A percentile compares a stretch with the other conserved stretches of the same genome.
Evolutionary conservation across 2,113 vertebrate species (phyloP).

Genomic region (Pseudopipra pipra): DNA sequence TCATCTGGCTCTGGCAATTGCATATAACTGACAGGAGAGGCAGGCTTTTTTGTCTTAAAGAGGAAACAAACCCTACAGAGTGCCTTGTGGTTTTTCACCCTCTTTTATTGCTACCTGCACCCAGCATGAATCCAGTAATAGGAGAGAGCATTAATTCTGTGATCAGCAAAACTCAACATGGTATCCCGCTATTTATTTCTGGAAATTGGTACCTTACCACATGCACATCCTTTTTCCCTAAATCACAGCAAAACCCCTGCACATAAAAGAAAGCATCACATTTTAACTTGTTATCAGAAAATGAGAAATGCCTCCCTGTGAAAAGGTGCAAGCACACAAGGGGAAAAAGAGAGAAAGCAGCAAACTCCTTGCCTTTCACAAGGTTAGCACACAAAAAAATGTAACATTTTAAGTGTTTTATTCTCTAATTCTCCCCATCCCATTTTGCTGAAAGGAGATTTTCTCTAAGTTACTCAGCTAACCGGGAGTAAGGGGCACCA

Average conservation of each 20-base stretch:
- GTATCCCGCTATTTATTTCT: neutral
- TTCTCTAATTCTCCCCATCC: neutral
- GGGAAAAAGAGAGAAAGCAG: neutral
- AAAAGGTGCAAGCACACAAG: neutral
- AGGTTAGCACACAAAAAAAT: neutral
- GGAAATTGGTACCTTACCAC: neutral
- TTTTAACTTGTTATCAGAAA: neutral
- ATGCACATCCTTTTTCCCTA: neutral
- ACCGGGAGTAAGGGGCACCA: neutral
- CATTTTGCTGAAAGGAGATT: neutral
- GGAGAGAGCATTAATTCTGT: neutral
- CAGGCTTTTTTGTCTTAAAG: neutral
- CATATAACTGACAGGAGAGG: neutral
- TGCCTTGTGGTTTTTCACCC: neutral
- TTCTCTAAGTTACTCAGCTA: neutral
- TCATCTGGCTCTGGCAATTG: neutral
- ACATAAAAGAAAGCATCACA: neutral
- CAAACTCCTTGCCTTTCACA: neutral
- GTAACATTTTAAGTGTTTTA: neutral
- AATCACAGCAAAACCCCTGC: neutral
- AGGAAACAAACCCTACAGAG: neutral
- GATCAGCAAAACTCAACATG: neutral
- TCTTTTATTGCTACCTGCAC: neutral
- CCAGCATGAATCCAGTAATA: neutral
- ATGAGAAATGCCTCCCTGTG: neutral